A percentile compares a stretch with the other conserved stretches of the same genome.
These are phyloP conservation scores for Actinia tenebrosa DNA, from an alignment of 64 coral and sea anemone species.

Conservation along the genomic window DNA sequence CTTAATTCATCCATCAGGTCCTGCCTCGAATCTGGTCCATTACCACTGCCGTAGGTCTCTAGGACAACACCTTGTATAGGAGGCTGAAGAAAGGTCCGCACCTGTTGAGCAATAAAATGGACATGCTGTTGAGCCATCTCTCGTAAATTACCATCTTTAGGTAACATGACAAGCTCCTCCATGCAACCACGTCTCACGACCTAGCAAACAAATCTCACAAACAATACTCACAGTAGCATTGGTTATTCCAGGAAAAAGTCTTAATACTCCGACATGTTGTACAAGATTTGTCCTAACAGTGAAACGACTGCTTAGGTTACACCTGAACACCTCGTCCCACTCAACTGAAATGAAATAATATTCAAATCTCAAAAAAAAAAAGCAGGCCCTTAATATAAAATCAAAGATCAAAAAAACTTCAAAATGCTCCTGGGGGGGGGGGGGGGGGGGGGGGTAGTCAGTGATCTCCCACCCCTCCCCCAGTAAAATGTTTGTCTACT, in stretches of 20 bases:
- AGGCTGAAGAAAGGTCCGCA: conserved; percentile 64
- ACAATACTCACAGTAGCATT: conserved; percentile 62
- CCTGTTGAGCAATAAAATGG: conserved; percentile 26
- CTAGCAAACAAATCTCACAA: not conserved
- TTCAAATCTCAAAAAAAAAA: not conserved
- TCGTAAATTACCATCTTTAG: not conserved
- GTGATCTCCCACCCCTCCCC: not conserved
- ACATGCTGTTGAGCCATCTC: not conserved
- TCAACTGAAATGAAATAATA: conserved; percentile 43
- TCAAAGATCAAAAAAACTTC: not conserved
- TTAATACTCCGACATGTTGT: conserved; percentile 81
- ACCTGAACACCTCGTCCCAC: conserved; percentile 87
- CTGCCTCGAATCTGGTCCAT: conserved; percentile 75
- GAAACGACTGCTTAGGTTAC: conserved; percentile 76
- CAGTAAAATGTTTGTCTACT: not conserved
- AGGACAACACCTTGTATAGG: conserved; percentile 91
- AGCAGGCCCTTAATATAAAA: not conserved
- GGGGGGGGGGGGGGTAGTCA: not conserved
- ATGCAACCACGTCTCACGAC: too few relatives aligned
- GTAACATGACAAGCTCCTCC: too few relatives aligned
- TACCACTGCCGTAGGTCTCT: conserved; percentile 84
- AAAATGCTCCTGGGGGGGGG: not conserved
- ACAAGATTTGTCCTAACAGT: conserved; percentile 62
- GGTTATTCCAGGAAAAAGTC: conserved; percentile 91
- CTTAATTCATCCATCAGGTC: conserved; percentile 60